Conservation (phyloP, 1,140 invertebrate species). For the Cyclargus thomasi region DNA sequence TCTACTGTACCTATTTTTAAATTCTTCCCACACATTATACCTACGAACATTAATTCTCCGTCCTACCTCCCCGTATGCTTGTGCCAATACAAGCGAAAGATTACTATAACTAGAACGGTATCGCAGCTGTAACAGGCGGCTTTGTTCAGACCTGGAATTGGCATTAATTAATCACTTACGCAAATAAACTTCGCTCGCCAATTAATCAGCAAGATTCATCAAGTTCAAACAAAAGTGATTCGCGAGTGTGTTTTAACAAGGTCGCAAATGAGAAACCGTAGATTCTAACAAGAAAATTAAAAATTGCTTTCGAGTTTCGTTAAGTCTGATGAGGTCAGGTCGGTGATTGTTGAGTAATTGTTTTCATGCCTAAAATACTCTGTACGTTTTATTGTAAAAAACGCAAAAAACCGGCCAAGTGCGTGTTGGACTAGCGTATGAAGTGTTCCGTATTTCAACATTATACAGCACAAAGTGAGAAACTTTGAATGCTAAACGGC, state of each 20-base stretch:
- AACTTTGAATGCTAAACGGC: no score
- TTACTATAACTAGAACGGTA: conserved; percentile 8
- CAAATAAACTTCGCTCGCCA: conserved; percentile 3
- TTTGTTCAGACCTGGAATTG: conserved; percentile 4
- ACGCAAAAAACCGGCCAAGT: no score
- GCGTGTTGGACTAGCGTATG: no score
- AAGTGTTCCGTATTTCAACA: no score
- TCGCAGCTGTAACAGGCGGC: conserved; percentile 6
- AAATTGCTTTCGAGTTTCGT: background rate
- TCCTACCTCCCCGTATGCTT: background rate
- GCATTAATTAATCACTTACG: conserved; percentile 9
- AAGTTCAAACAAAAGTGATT: background rate
- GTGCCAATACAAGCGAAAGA: background rate
- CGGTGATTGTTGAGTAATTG: background rate
- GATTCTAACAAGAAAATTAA: background rate
- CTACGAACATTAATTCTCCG: background rate
- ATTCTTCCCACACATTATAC: no score
- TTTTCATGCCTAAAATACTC: background rate
- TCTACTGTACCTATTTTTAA: no score
- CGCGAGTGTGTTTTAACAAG: background rate
- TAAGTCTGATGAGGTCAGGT: no score
- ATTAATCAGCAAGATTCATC: conserved; percentile 12
- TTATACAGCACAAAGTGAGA: no score
- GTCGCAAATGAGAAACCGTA: background rate
- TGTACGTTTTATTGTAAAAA: no score